Evolutionary conservation across 2,888 invertebrate species (phyloP).

Genomic region (Nomada ruficornis): DNA sequence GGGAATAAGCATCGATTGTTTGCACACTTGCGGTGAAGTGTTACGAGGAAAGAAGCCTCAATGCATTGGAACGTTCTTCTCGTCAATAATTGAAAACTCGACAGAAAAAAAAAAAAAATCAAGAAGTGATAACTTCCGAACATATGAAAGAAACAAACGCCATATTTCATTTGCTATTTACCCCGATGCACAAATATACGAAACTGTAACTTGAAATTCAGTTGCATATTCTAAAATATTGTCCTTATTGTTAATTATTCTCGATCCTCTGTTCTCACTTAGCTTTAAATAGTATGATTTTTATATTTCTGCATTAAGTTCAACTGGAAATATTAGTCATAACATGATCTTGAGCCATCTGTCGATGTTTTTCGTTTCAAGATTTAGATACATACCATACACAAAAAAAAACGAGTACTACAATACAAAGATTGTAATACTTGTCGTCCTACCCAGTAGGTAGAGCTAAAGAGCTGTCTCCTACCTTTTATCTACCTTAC

Average conservation of each 20-base stretch:
- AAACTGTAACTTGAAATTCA: constrained; percentile 60
- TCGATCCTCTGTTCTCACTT: constrained; percentile 53
- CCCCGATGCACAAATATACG: constrained; percentile 74
- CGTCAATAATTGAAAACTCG: constrained; percentile 37
- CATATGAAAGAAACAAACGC: constrained; percentile 82
- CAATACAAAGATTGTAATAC: constrained; percentile 64
- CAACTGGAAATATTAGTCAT: constrained; percentile 76
- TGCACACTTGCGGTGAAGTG: constrained; percentile 51
- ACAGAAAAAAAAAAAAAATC: constrained; percentile 47
- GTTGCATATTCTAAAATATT: constrained; percentile 55
- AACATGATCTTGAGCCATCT: constrained; percentile 81
- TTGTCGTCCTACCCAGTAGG: constrained; percentile 62
- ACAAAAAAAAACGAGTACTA: constrained; percentile 62
- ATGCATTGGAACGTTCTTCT: constrained; percentile 39
- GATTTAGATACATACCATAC: constrained; percentile 67
- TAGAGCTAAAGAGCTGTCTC: constrained; percentile 58
- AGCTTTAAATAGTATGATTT: constrained; percentile 53
- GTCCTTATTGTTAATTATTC: constrained; percentile 43
- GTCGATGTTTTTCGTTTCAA: constrained; percentile 79
- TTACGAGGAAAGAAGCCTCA: constrained; percentile 37
- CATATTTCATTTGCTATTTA: constrained; percentile 79
- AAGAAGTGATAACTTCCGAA: constrained; percentile 73
- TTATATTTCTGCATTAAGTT: constrained; percentile 63
- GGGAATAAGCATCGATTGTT: constrained; percentile 52
- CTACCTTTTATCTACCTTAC: constrained; percentile 49